Conservation (phyloP, 2,797 vertebrate species). For the Lerista edwardsae region DNA sequence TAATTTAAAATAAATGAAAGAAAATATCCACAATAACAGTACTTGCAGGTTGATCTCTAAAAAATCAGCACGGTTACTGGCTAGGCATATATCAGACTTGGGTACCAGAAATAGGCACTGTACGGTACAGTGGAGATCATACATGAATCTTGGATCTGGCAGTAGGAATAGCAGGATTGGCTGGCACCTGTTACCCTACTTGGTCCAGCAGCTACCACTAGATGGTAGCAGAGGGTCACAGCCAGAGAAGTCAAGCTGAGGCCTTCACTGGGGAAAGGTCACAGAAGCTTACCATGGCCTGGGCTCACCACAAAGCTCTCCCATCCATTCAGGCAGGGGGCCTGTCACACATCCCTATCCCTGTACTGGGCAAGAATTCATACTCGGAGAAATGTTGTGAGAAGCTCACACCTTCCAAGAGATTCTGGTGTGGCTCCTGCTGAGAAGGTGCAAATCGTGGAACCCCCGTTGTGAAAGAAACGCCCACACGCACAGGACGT, state of each 20-base stretch:
- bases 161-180: not conserved
- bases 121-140: not conserved
- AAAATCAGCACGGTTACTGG: not conserved
- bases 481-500: not conserved
- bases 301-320: not conserved
- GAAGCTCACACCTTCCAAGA: not conserved
- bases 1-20: no score
- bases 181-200: not conserved
- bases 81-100: not conserved
- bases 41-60: not conserved
- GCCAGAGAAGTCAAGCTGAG: not conserved
- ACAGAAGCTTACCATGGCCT: not conserved
- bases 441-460: not conserved
- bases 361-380: not conserved
- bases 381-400: no score
- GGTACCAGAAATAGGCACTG: not conserved
- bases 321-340: not conserved
- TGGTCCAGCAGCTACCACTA: constrained; percentile 5
- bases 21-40: no score
- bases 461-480: not conserved
- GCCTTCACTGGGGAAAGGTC: not conserved
- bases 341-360: no score
- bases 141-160: not conserved
- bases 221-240: constrained; percentile 26
- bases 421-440: no score